Base-by-base conservation (phyloP, 2,797 vertebrate species). In the Enteromius afrohamiltoni region DNA sequence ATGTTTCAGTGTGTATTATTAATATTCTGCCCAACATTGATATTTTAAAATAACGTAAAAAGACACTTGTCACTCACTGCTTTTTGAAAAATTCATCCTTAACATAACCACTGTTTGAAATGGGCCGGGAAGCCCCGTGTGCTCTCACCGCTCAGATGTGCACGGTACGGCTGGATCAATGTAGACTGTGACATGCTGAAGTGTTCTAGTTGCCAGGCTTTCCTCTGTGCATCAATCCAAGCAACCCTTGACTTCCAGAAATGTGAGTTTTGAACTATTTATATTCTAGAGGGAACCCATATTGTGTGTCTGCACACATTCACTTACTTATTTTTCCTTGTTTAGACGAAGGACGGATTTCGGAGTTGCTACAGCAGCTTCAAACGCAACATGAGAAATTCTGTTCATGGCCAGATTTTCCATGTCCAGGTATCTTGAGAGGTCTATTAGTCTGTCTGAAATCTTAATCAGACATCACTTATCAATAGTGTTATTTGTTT, bases 341-440 rank as follows among this genome's bases (percentile, higher is more conserved):
- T 69, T 19, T 85, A 99, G 98, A 99, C 91, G 95, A 96, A 90
- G 93, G 95, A 14, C 95, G 96, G 79, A 95, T 97, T 80, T 86
- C 86, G 75, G 97, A 97, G 90, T 93, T 99, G 88, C 94, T 94
- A 67, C 93, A 90, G 74, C 95, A 96, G 23, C 94, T 99, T 90
- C 94, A 95, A 87, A 95, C 94, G 0, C 96, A 97, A 71, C 98
- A 99, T 10, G 96, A 98, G 90, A 97, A 98, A 86, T 99, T 97
- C 92, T 99, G 98, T 88, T 97, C 98, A 87, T 99, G 98, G 98
- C 97, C 97, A 0, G 97, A 98, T 88, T 97, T 95, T 89, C 97
- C 97, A 73, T 97, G 96, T 89, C 97, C 97, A 94, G 97, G 98
- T 99, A 92, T 47, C 37, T 69, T 26, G 31, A 67, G 37, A 71